Evolutionary conservation across 1,140 invertebrate species (phyloP), one percentile per base, ranked within the genome.

Genomic region (Drosophila asahinai): DNA sequence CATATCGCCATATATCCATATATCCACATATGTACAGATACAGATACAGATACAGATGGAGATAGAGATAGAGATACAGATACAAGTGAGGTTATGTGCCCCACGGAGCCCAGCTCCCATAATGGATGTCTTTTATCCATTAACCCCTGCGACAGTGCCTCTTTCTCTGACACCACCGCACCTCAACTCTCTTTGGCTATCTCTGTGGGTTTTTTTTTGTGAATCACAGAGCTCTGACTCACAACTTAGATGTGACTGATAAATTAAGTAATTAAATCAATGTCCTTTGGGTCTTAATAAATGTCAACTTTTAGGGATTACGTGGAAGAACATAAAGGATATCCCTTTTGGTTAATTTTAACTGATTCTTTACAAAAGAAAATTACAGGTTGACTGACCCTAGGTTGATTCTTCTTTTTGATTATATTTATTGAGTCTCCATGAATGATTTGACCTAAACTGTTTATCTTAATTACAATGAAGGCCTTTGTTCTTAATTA

Each of bases 1-100:
- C 52, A 61, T 42, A 45, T 79, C 36, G 57, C 38, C 55, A 64
- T 75, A 38, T 74, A 74, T 52, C 15, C 40, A 63, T 52, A 38
- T 36, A 62, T 58, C n/a, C 12, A 40, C 1, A 51, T 59, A 25
- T 40, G 42, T 42, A 49, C 43, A 49, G 19, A 27, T 33, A 63
- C 52, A 5, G 52, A 36, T 19, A 33, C 27, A 54, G 51, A 54
- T 4, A 36, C 30, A 36, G 17, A 36, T 52, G 7, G 0, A 30
- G 30, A 30, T 11, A 11, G 8, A 33, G 33, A 33, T 11, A 33
- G 33, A 33, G 49, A 52, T 54, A 54, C 30, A 15, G 51, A 36
- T 36, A 19, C 51, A 0, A 40, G 36, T 40, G 36, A 57, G 54
- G 54, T 57, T 57, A 57, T 40, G 54, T 57, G 14, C 0, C 7